Evolutionary conservation across 2,797 vertebrate species (phyloP).

Genomic region (Selene dorsalis): DNA sequence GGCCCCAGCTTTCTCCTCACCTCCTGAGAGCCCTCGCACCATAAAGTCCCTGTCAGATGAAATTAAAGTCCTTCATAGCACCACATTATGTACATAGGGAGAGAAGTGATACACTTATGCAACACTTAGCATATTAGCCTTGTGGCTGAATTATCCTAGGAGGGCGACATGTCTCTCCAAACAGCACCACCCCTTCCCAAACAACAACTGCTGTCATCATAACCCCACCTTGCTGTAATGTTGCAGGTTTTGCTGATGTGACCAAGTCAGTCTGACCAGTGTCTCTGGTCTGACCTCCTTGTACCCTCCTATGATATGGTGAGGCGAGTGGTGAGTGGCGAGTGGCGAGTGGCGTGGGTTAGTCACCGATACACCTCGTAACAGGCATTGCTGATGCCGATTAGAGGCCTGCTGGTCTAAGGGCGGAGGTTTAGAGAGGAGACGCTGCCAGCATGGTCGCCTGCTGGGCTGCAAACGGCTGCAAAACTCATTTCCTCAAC

Average conservation of each 20-base stretch:
- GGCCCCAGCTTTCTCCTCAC: conserved; percentile 33
- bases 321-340: conserved; percentile 26
- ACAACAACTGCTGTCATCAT: not conserved
- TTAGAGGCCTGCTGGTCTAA: conserved; percentile 72
- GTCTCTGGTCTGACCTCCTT: conserved; percentile 60
- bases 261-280: too few species aligned
- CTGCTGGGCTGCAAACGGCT: conserved; percentile 56
- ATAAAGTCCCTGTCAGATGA: conserved; percentile 78
- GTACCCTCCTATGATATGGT: conserved; percentile 49
- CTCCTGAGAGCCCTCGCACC: conserved; percentile 59
- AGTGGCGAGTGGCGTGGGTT: conserved; percentile 42
- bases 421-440: conserved; percentile 65
- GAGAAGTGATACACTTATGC: conserved; percentile 76
- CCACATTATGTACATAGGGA: conserved; percentile 72
- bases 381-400: conserved; percentile 52
- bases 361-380: conserved; percentile 63
- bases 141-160: conserved; percentile 78
- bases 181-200: conserved; percentile 10
- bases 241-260: conserved; percentile 60
- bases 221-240: conserved; percentile 33
- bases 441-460: conserved; percentile 49
- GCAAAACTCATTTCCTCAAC: conserved; percentile 71
- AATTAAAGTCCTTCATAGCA: conserved; percentile 73
- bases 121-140: conserved; percentile 82
- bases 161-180: conserved; percentile 52